Evolutionary conservation across 1,140 invertebrate genomes (phyloP), one percentile per base, ranked within the genome.

Genomic region (Fopius arisanus): DNA sequence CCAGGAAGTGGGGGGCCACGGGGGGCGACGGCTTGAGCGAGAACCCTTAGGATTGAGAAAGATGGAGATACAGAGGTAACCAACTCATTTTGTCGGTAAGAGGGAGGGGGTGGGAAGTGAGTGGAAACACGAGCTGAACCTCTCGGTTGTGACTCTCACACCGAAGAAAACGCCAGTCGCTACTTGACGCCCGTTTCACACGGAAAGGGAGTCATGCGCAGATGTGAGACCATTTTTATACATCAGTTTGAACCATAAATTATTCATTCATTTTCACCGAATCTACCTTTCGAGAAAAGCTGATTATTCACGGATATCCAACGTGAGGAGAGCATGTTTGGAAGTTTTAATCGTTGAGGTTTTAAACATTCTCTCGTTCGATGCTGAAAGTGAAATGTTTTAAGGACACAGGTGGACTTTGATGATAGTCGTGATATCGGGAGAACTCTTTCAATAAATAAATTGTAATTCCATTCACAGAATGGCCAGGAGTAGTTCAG

Each of bases 101-200:
- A 77, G 83, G 85, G 80, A 83, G 80, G 48, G 80, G 80, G 63
- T 79, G 76, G 68, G 59, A 59, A 73, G 29, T 41, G 70, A 70
- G 51, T 31, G 40, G 62, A 66, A 63, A 48, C 48, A 51, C 40
- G 7, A 63, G 29, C 73, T 73, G 37, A 62, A 70, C 54, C 19
- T 23, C 37, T 75, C 65, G 31, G 72, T 59, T 4, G 59, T 59
- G 66, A 69, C 70, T 59, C 54, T 59, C 54, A 23, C 21, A 59
- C 19, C 76, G 78, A 80, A 83, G 83, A 82, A 83, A 84, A 83
- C 83, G 82, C 80, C 85, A 86, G 85, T 86, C 83, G 83, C 84
- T 79, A 85, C 84, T 86, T 84, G 85, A 86, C 84, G 82, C 82
- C 83, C 83, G 85, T 76, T 82, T 77, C 78, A 79, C 37, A 82